Conservation (phyloP, 1,140 invertebrate species). For the Neodiprion virginianus region DNA sequence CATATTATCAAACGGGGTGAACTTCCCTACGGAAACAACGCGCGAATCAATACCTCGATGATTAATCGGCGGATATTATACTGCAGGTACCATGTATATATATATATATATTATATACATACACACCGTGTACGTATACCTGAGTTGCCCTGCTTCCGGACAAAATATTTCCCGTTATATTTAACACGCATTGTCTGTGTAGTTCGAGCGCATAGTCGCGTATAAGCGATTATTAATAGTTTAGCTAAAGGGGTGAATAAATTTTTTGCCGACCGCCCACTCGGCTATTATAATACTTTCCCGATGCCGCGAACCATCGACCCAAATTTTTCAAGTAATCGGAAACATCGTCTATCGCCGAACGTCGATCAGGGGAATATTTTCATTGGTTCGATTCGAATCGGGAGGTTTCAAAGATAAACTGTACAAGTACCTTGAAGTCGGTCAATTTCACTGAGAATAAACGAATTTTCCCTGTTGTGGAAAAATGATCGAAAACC, state of each 20-base stretch:
- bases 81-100: too few relatives aligned
- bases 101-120: too few relatives aligned
- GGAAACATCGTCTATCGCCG: too few relatives aligned
- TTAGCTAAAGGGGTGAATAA: constrained; percentile 38
- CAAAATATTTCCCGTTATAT: constrained; percentile 1
- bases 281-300: not conserved
- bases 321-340: too few relatives aligned
- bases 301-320: constrained; percentile 15
- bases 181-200: not conserved
- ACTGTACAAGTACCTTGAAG: too few relatives aligned
- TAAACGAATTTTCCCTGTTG: too few relatives aligned
- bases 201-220: not conserved
- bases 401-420: too few relatives aligned
- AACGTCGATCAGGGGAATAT: too few relatives aligned
- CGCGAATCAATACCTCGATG: not conserved
- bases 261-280: not conserved
- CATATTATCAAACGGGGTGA: too few relatives aligned
- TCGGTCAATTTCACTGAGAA: too few relatives aligned
- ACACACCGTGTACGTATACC: not conserved
- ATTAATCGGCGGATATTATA: not conserved
- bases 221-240: constrained; percentile 44
- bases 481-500: too few relatives aligned
- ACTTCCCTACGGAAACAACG: not conserved
- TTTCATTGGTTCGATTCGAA: too few relatives aligned
- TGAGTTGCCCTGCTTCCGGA: not conserved